Conservation (phyloP, 2,888 invertebrate genomes). For the Nomada ferruginata region DNA sequence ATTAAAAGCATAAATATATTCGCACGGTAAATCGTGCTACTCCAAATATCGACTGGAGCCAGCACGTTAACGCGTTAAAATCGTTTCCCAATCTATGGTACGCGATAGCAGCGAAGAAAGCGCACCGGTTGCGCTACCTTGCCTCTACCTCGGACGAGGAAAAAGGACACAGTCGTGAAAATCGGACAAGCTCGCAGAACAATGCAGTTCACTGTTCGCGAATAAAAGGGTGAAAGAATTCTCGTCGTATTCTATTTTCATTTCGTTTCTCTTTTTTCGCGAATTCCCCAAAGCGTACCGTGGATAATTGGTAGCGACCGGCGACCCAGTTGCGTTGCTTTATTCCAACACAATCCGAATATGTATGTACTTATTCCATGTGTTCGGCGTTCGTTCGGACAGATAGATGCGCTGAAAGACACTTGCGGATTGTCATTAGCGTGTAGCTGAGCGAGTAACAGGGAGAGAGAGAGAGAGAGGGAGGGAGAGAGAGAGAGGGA, state of each 20-base stretch:
- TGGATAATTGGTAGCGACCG: conserved; percentile 21
- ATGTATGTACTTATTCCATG: background rate
- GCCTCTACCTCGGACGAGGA: background rate
- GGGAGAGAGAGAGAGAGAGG: no score
- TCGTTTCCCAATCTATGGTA: no score
- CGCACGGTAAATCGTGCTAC: no score
- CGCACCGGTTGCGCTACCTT: no score
- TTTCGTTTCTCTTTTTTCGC: conserved; percentile 3
- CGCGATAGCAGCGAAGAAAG: no score
- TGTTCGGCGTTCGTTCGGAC: background rate
- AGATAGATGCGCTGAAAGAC: background rate
- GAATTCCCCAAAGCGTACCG: conserved; percentile 4
- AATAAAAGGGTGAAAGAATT: conserved; percentile 28
- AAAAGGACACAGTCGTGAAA: background rate
- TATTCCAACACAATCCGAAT: conserved; percentile 8
- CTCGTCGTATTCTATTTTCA: conserved; percentile 14
- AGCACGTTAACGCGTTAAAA: no score
- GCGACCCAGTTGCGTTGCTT: conserved; percentile 24
- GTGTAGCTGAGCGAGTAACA: no score
- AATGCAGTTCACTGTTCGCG: background rate
- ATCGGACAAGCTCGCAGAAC: background rate
- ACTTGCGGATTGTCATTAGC: conserved; percentile 4
- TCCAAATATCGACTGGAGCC: no score
- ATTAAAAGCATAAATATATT: no score
- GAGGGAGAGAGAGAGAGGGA: no score